Evolutionary conservation across 2,888 invertebrate genomes (phyloP), one percentile per base, ranked within the genome.

Genomic region (Agrenia bidenticulata): DNA sequence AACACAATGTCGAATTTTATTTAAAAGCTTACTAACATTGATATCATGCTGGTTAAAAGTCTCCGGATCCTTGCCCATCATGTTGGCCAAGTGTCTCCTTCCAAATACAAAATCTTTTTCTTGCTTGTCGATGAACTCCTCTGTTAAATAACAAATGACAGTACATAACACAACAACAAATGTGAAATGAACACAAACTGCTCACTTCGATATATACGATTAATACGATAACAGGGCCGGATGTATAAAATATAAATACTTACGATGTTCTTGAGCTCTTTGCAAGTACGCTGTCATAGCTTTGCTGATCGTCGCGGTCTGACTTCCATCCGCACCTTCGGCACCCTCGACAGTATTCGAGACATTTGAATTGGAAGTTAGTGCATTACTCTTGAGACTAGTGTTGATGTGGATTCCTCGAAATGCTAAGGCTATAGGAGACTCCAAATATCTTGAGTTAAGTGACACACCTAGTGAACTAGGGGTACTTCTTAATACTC

Each of bases 61-160:
- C 77, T 94, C 90, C 0, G 90, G 88, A 83, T 97, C 90, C 80
- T 89, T 88, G 0, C 97, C 97, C 98, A 99, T 99, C 87, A 99
- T 99, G 80, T 96, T 97, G 0, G 99, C 98, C 70, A 99, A 85
- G 83, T 99, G 96, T 37, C 96, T 84, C 80, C 90, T 93, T 17
- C 99, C 99, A 77, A 94, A 88, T 79, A 92, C 88, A 80, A 87
- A 99, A 77, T 95, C 92, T 13, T 85, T 80, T 57, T 84, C 83
- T 80, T 94, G 88, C 70, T 85, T 85, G 77, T 87, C 85, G 86
- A 96, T 90, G 78, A 94, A 92, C 69, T 87, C 85, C 78, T 93
- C 87, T 85, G 76, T 77, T 55, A 1, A 32, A n/a, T n/a, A n/a
- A n/a, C n/a, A n/a, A n/a, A n/a, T n/a, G n/a, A n/a, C n/a, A n/a